phyloP scores from a whole-genome alignment of 2,113 vertebrate genomes.

The Cettia cetti region DNA sequence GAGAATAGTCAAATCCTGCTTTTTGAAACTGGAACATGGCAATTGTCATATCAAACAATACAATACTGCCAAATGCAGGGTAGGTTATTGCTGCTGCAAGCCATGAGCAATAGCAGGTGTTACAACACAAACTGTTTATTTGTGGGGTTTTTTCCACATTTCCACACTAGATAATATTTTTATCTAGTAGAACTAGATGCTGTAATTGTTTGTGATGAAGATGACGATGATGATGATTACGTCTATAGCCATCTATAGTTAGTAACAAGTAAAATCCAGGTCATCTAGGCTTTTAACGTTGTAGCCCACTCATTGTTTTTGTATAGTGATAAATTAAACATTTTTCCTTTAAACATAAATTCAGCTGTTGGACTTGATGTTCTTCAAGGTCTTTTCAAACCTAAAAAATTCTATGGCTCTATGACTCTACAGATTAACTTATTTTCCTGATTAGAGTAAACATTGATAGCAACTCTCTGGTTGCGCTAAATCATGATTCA shows the following conservation, averaged over 20 bases:
- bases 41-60: not conserved
- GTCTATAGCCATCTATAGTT: not conserved
- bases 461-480: not conserved
- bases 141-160: not conserved
- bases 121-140: not conserved
- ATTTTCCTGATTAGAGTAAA: not conserved
- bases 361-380: not conserved
- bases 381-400: not conserved
- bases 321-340: not conserved
- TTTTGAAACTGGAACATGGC: not conserved
- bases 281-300: not conserved
- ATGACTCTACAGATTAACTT: not conserved
- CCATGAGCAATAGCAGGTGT: not conserved
- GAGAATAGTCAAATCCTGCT: not conserved
- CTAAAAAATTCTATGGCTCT: not conserved
- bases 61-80: not conserved
- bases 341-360: not conserved
- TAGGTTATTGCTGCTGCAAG: not conserved
- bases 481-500: not conserved
- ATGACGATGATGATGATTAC: not conserved
- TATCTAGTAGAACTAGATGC: not conserved
- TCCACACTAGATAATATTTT: not conserved
- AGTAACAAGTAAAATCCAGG: not conserved
- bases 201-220: not conserved
- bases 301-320: not conserved